Conservation (phyloP, 2,888 invertebrate genomes). For the Yponomeuta evonymella region DNA sequence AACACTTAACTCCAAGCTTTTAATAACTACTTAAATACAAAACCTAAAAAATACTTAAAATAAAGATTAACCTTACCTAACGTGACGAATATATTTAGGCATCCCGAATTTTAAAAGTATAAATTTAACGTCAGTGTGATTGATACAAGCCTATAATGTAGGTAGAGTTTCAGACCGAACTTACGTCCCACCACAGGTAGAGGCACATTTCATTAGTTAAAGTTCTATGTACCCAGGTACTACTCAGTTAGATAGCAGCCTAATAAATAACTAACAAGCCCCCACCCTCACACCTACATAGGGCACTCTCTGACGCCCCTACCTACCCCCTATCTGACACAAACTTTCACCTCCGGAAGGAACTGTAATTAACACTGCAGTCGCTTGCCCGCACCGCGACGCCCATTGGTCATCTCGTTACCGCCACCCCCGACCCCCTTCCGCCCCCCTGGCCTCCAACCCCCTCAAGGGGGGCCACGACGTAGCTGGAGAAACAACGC, state of each 20-base stretch:
- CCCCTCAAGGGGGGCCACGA: constrained; percentile 11
- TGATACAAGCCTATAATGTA: too few species aligned
- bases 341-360: constrained; percentile 13
- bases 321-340: not conserved
- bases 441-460: constrained; percentile 21
- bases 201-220: too few species aligned
- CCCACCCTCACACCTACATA: not conserved
- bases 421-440: constrained; percentile 30
- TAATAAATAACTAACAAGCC: not conserved
- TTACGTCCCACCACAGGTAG: too few species aligned
- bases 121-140: too few species aligned
- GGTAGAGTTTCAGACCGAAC: too few species aligned
- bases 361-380: constrained; percentile 62
- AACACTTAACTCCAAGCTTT: too few species aligned
- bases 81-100: too few species aligned
- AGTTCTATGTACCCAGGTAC: too few species aligned
- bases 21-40: too few species aligned
- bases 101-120: too few species aligned
- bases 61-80: too few species aligned
- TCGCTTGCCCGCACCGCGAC: constrained; percentile 39
- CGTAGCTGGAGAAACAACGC: constrained; percentile 61
- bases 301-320: not conserved
- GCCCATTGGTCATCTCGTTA: constrained; percentile 68
- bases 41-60: too few species aligned
- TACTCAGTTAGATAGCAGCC: not conserved